phyloP scores from a whole-genome alignment of 2,113 vertebrate genomes.

The Cryptomyrus ogoouensis region DNA sequence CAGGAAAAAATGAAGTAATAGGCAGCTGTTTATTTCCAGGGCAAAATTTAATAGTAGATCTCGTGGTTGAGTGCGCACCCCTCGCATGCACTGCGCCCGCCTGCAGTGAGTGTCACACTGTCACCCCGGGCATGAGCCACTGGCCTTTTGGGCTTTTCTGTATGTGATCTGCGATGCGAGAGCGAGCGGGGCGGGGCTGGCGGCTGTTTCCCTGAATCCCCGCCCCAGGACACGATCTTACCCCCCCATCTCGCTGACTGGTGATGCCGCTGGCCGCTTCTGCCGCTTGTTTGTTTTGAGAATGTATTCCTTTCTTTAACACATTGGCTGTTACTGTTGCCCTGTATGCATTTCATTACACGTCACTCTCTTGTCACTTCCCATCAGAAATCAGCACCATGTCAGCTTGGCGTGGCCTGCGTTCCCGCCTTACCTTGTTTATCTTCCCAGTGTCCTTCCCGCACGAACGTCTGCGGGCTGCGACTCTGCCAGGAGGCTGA shows the following conservation, averaged over 20 bases:
- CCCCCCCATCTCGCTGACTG: neutral
- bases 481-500: conserved; percentile 55
- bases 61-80: neutral
- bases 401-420: conserved; percentile 55
- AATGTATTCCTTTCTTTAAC: conserved; percentile 55
- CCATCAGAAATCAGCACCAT: conserved; percentile 67
- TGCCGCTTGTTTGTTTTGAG: neutral
- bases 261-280: neutral
- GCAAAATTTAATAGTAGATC: neutral
- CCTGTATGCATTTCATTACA: conserved; percentile 71
- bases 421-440: conserved; percentile 60
- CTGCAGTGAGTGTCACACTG: neutral
- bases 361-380: conserved; percentile 73
- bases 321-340: conserved; percentile 54
- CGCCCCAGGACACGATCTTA: neutral
- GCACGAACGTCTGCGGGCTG: conserved; percentile 65
- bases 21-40: neutral
- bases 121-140: neutral
- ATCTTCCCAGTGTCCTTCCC: conserved; percentile 69
- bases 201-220: neutral
- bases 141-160: neutral
- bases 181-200: neutral
- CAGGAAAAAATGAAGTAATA: neutral
- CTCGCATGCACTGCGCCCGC: neutral
- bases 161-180: neutral